Percentiles rank a stretch among this genome's conserved stretches.
These are phyloP conservation scores for Cacoxenus indagator DNA, from an alignment of 2,888 invertebrate genomes.

Conservation along the genomic window DNA sequence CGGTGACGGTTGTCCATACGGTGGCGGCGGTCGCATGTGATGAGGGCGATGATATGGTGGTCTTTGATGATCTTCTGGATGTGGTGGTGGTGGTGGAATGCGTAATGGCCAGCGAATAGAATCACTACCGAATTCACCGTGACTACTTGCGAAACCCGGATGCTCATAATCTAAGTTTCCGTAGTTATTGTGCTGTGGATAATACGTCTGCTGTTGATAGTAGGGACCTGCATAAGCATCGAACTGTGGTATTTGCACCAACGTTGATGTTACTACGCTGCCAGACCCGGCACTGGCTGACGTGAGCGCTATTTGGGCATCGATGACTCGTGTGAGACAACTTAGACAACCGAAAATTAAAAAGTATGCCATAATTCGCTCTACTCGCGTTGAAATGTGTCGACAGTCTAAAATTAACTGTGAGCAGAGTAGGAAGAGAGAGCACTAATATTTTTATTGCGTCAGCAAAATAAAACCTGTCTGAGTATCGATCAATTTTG, in stretches of 20 bases:
- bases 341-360: slow-evolving; percentile 14
- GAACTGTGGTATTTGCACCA: slow-evolving; percentile 2
- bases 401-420: slow-evolving; percentile 46
- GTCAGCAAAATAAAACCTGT: neutral
- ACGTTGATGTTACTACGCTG: neutral
- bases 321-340: neutral
- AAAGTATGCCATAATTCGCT: slow-evolving; percentile 35
- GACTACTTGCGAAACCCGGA: neutral
- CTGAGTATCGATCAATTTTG: neutral
- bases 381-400: slow-evolving; percentile 29
- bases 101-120: neutral
- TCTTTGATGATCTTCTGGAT: neutral
- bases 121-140: slow-evolving; percentile 1
- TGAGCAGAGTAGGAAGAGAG: too few species aligned
- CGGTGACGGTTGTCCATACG: too few species aligned
- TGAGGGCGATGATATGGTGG: neutral
- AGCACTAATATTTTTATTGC: too few species aligned
- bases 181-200: slow-evolving; percentile 10
- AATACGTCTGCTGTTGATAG: slow-evolving; percentile 2
- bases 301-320: slow-evolving; percentile 40
- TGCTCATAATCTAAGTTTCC: slow-evolving; percentile 17
- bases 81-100: neutral
- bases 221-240: too few species aligned
- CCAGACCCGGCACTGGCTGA: slow-evolving; percentile 25
- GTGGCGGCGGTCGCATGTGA: neutral